These are phyloP conservation scores for Salvelinus fontinalis DNA, from an alignment of 2,113 vertebrate species.

Conservation along the genomic window DNA sequence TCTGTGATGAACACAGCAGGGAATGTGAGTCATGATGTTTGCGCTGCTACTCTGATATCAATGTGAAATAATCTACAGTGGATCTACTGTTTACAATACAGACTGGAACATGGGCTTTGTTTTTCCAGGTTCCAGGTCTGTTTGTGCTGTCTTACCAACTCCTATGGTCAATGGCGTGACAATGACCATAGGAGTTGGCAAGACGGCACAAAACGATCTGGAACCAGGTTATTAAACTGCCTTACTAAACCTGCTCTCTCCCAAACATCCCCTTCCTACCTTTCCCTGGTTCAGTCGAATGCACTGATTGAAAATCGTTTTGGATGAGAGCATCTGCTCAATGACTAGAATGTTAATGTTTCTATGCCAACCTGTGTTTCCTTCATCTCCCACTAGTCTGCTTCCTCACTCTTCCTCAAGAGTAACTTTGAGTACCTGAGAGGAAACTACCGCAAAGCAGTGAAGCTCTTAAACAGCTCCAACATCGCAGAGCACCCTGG, in stretches of 20 bases:
- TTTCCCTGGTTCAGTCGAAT: background rate
- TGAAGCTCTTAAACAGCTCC: constrained; percentile 94
- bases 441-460: constrained; percentile 97
- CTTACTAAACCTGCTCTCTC: too few species aligned
- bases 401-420: constrained; percentile 96
- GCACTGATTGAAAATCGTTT: background rate
- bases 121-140: too few species aligned
- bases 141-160: background rate
- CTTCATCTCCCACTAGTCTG: constrained; percentile 79
- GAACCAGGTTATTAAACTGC: background rate
- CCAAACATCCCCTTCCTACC: background rate
- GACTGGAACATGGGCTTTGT: too few species aligned
- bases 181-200: too few species aligned
- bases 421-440: constrained; percentile 98
- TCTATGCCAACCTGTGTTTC: constrained; percentile 14
- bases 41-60: too few species aligned
- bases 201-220: too few species aligned
- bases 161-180: background rate
- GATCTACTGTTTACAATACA: too few species aligned
- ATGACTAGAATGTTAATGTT: background rate
- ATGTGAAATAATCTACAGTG: too few species aligned
- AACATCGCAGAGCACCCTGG: constrained; percentile 96
- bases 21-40: constrained; percentile 81
- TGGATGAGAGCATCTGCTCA: background rate
- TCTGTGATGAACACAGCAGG: constrained; percentile 99